phyloP scores from a whole-genome alignment of 2,797 vertebrate genomes.

The Lepus townsendii region DNA sequence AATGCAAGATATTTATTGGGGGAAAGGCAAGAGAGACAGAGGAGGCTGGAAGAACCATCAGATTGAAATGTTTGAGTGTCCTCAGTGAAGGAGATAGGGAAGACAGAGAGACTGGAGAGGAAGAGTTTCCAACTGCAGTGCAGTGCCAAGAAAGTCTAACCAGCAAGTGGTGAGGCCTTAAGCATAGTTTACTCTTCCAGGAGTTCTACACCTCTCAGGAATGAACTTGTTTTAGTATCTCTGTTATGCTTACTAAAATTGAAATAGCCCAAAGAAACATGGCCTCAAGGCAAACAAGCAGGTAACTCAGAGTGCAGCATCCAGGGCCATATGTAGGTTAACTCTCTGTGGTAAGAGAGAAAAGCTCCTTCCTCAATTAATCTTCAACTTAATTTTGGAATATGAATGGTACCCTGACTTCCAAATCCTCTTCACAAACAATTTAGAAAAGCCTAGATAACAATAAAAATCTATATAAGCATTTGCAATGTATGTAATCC shows the following conservation, averaged over 20 bases:
- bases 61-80: too few species aligned
- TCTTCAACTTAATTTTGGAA: conserved; percentile 2
- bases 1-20: background rate
- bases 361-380: background rate
- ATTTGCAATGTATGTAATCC: background rate
- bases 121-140: background rate
- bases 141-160: background rate
- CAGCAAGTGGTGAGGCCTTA: background rate
- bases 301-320: background rate
- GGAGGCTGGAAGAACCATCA: background rate
- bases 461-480: background rate
- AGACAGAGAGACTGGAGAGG: background rate
- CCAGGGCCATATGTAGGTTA: background rate
- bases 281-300: background rate
- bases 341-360: background rate
- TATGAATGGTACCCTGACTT: background rate
- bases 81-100: background rate
- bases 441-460: conserved; percentile 5
- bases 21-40: background rate
- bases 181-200: background rate
- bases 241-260: background rate
- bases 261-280: background rate
- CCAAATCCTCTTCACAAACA: background rate
- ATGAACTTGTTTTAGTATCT: background rate
- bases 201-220: background rate